Percentiles rank a stretch among this genome's conserved stretches.
Evolutionary conservation across 1,140 invertebrate species (phyloP).

Genomic region (Lerema accius): DNA sequence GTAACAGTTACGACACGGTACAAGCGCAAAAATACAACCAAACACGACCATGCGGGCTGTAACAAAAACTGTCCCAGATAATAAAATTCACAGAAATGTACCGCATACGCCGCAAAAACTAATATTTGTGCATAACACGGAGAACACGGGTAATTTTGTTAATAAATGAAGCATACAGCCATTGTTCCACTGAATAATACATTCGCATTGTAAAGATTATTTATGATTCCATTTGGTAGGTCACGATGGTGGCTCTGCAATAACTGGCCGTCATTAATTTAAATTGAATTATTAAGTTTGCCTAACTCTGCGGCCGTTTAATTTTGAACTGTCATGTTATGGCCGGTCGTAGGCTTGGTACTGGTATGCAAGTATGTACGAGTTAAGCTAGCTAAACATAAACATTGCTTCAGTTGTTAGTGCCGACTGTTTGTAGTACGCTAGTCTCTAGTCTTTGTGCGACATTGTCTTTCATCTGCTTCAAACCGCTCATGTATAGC

Average conservation of each 20-base stretch:
- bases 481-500: too few relatives aligned
- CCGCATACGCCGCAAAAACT: constrained; percentile 33
- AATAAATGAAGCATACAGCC: constrained; percentile 50
- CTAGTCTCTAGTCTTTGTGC: too few relatives aligned
- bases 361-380: too few relatives aligned
- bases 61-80: constrained; percentile 36
- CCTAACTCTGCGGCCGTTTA: constrained; percentile 38
- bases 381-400: too few relatives aligned
- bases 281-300: constrained; percentile 66
- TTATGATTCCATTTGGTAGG: constrained; percentile 56
- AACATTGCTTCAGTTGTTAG: too few relatives aligned
- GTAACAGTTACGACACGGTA: background rate
- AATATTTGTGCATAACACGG: constrained; percentile 38
- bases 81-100: constrained; percentile 32
- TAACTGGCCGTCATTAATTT: constrained; percentile 59
- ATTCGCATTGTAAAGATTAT: constrained; percentile 54
- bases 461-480: too few relatives aligned
- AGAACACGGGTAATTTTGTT: constrained; percentile 39
- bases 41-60: background rate
- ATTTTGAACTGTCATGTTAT: constrained; percentile 38
- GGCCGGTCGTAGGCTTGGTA: background rate
- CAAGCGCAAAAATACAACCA: background rate
- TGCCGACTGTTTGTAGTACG: too few relatives aligned
- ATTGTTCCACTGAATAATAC: constrained; percentile 56
- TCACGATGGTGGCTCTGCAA: constrained; percentile 50